phyloP scores from a whole-genome alignment of 2,888 invertebrate genomes.

The Prosopocoilus inquinatus region DNA sequence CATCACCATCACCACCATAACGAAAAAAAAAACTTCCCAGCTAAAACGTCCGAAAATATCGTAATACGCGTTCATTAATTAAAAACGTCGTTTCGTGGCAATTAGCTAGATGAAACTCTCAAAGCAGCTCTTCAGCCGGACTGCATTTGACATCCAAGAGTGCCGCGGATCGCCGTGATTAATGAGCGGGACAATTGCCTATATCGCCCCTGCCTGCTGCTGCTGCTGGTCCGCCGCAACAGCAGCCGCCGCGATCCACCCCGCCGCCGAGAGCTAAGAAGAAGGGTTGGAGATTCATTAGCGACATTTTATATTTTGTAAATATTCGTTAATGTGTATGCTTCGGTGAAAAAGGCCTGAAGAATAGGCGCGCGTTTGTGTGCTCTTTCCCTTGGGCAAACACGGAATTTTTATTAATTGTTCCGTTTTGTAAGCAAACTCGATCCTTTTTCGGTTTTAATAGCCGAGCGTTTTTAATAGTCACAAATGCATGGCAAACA shows the following conservation, averaged over 20 bases:
- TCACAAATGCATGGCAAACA: too few relatives aligned
- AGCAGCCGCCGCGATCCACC: conserved; percentile 9
- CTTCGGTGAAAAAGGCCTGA: conserved; percentile 6
- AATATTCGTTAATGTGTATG: conserved; percentile 35
- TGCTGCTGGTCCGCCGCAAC: conserved; percentile 19
- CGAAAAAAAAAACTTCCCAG: too few relatives aligned
- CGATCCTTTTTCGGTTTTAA: too few relatives aligned
- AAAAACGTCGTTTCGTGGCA: conserved; percentile 51
- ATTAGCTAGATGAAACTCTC: conserved; percentile 52
- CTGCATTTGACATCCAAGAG: conserved; percentile 53
- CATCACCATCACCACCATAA: too few relatives aligned
- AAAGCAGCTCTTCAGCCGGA: conserved; percentile 49
- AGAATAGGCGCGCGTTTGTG: conserved; percentile 8
- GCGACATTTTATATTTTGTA: conserved; percentile 47
- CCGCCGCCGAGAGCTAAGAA: conserved; percentile 36
- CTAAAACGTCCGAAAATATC: conserved; percentile 39
- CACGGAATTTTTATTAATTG: conserved; percentile 2
- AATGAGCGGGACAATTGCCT: conserved; percentile 52
- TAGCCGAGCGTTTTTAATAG: too few relatives aligned
- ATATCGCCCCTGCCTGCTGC: conserved; percentile 34
- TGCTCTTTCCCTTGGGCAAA: conserved; percentile 1
- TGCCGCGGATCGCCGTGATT: conserved; percentile 49
- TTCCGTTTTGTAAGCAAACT: neutral
- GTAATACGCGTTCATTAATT: conserved; percentile 48
- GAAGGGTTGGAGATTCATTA: conserved; percentile 44